Conservation (phyloP, 2,113 vertebrate species). For the Globicephala melas region DNA sequence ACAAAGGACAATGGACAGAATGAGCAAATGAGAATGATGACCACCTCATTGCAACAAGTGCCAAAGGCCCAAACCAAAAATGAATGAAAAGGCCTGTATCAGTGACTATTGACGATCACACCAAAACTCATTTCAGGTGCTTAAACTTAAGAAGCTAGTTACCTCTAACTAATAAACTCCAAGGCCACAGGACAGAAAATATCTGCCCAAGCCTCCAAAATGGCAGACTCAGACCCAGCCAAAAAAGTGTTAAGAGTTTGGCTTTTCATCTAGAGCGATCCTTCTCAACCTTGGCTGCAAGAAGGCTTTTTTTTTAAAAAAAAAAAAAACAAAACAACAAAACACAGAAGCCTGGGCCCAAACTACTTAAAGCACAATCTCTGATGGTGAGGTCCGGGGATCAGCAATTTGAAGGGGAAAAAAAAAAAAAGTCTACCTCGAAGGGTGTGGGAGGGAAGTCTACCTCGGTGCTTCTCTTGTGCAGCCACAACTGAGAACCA, state of each 20-base stretch:
- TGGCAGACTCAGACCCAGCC: not conserved
- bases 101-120: not conserved
- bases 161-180: not conserved
- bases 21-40: not conserved
- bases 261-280: not conserved
- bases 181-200: not conserved
- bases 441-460: accelerated
- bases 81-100: not conserved
- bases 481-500: not conserved
- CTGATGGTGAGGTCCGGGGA: too few relatives aligned
- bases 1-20: not conserved
- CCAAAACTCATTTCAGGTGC: not conserved
- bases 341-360: not conserved
- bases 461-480: not conserved
- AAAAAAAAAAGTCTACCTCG: too few relatives aligned
- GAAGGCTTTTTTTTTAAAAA: not conserved
- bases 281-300: not conserved
- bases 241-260: not conserved
- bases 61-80: not conserved
- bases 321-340: not conserved
- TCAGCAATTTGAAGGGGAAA: not conserved
- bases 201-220: not conserved
- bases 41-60: not conserved
- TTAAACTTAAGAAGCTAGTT: not conserved
- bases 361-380: not conserved